A percentile compares a stretch with the other conserved stretches of the same genome.
phyloP scores from a whole-genome alignment of 2,113 vertebrate genomes.

The Gracilinanus agilis region DNA sequence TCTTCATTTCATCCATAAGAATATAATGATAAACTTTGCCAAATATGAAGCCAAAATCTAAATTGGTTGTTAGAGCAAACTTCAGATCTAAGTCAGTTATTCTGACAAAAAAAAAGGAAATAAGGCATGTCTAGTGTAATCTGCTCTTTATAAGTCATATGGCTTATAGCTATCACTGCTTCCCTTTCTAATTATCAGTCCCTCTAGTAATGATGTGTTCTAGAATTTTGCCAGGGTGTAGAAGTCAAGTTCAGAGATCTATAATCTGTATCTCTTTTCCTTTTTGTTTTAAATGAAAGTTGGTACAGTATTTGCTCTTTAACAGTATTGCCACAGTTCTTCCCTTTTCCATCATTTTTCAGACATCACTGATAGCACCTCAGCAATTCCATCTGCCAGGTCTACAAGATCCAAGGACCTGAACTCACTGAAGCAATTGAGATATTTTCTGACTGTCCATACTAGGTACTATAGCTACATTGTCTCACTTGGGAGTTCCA shows the following conservation, averaged over 20 bases:
- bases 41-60: background rate
- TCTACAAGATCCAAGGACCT: background rate
- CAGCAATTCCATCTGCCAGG: background rate
- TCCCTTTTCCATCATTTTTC: background rate
- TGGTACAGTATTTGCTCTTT: background rate
- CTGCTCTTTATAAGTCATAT: background rate
- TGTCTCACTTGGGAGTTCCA: background rate
- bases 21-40: background rate
- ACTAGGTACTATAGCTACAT: too few relatives aligned
- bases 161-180: background rate
- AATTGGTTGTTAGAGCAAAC: background rate
- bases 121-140: background rate
- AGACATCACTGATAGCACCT: background rate
- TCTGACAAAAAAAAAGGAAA: background rate
- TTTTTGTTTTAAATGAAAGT: background rate
- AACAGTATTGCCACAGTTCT: background rate
- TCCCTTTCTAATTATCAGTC: background rate
- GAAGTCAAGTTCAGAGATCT: background rate
- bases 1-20: background rate
- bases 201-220: background rate
- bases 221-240: background rate
- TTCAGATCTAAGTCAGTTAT: background rate
- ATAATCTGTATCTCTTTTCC: background rate
- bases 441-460: too few relatives aligned
- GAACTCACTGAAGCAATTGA: too few relatives aligned